Conservation (phyloP, 2,888 invertebrate species). For the Drosophila algonquin region DNA sequence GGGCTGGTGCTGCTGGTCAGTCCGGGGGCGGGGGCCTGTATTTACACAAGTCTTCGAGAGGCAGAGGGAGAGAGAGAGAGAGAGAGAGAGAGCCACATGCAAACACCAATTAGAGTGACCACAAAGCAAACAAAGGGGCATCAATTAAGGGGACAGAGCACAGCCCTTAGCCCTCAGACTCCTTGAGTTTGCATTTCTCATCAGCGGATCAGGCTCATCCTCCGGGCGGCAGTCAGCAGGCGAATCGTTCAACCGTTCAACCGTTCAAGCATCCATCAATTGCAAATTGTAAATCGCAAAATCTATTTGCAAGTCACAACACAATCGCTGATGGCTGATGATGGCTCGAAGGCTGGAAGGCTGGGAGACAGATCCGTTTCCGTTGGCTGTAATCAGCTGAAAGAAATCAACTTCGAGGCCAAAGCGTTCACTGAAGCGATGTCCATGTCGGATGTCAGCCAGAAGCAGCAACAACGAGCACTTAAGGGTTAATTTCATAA, state of each 20-base stretch:
- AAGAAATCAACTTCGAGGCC: constrained; percentile 73
- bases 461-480: constrained; percentile 45
- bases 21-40: constrained; percentile 39
- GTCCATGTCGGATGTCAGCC: constrained; percentile 44
- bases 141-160: constrained; percentile 67
- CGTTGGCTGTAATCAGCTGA: constrained; percentile 72
- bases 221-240: background rate
- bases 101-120: constrained; percentile 80
- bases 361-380: constrained; percentile 66
- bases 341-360: constrained; percentile 28
- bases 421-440: constrained; percentile 58
- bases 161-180: constrained; percentile 14
- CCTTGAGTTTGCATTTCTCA: constrained; percentile 35
- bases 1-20: constrained; percentile 60
- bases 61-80: constrained; percentile 31
- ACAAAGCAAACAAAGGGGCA: constrained; percentile 75
- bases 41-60: constrained; percentile 75
- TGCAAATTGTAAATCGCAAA: constrained; percentile 45
- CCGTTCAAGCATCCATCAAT: constrained; percentile 37
- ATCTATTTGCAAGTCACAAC: constrained; percentile 55
- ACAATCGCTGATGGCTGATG: constrained; percentile 59
- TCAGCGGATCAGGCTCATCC: constrained; percentile 5
- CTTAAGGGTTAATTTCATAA: constrained; percentile 81
- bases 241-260: constrained; percentile 14
- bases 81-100: constrained; percentile 72